These are phyloP conservation scores for Monodelphis domestica DNA, from an alignment of 2,797 vertebrate genomes.

Conservation along the genomic window DNA sequence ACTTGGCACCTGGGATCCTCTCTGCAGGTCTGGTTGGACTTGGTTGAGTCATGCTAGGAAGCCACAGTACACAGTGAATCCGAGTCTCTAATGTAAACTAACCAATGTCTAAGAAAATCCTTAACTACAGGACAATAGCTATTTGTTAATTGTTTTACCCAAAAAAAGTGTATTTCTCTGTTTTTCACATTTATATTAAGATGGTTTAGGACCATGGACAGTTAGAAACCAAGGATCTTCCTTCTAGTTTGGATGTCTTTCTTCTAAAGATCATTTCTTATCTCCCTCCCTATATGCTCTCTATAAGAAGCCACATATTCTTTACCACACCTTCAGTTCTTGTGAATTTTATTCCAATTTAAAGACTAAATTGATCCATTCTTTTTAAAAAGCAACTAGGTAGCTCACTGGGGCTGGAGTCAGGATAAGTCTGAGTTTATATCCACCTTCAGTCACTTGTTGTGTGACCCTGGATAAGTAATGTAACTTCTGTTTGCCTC, in stretches of 20 bases:
- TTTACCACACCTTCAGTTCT: not conserved
- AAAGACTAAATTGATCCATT: not conserved
- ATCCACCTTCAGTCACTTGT: not conserved
- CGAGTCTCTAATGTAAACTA: not conserved
- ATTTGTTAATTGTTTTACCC: not conserved
- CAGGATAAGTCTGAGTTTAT: not conserved
- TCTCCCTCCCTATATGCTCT: not conserved
- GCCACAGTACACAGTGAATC: not conserved
- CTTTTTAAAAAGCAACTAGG: not conserved
- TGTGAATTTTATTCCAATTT: not conserved
- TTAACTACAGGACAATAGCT: not conserved
- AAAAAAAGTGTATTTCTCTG: not conserved
- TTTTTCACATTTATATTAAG: not conserved
- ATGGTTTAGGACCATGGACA: too few species aligned
- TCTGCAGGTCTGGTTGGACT: not conserved
- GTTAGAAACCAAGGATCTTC: not conserved
- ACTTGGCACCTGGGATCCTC: not conserved
- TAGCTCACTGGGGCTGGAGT: not conserved
- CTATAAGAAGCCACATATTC: not conserved
- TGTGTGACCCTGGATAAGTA: not conserved
- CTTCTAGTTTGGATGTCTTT: not conserved
- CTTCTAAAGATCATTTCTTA: not conserved
- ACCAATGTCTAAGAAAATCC: not conserved
- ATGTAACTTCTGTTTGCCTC: not conserved
- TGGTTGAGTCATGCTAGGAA: not conserved